Evolutionary conservation across 2,797 vertebrate genomes (phyloP).

Genomic region (Chloroceryle inda): DNA sequence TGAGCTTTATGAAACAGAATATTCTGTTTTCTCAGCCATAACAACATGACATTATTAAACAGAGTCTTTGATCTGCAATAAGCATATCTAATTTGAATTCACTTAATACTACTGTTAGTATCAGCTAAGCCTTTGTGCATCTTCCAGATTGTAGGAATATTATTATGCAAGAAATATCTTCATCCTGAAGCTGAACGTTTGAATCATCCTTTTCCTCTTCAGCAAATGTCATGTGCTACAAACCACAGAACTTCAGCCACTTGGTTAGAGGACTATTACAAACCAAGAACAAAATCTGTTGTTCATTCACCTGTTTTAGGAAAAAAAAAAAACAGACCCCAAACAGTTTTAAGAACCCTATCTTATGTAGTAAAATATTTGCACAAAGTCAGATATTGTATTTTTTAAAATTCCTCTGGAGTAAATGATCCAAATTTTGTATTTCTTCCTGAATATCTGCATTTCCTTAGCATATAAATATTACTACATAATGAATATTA

Average conservation of each 20-base stretch:
- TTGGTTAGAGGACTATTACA: not conserved
- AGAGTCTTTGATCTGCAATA: slow-evolving; percentile 44
- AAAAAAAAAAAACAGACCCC: not conserved
- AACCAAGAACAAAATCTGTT: not conserved
- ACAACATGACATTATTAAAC: not conserved
- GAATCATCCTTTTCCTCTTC: not conserved
- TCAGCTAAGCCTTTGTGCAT: not conserved
- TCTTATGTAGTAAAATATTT: not conserved
- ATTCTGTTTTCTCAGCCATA: not conserved
- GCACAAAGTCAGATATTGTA: not conserved
- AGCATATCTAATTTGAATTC: slow-evolving; percentile 56
- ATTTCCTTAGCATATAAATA: not conserved
- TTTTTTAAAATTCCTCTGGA: not conserved
- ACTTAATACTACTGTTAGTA: slow-evolving; percentile 22
- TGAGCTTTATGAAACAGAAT: not conserved
- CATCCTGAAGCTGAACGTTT: not conserved
- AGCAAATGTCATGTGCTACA: not conserved
- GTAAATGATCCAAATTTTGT: not conserved
- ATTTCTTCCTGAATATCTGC: not conserved
- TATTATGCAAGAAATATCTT: not conserved
- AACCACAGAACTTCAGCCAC: not conserved
- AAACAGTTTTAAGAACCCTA: not conserved
- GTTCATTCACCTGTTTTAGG: not conserved
- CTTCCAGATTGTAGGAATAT: not conserved
- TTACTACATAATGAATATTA: not conserved